phyloP scores from a whole-genome alignment of 1,140 invertebrate genomes.

The Acromyrmex charruanus region DNA sequence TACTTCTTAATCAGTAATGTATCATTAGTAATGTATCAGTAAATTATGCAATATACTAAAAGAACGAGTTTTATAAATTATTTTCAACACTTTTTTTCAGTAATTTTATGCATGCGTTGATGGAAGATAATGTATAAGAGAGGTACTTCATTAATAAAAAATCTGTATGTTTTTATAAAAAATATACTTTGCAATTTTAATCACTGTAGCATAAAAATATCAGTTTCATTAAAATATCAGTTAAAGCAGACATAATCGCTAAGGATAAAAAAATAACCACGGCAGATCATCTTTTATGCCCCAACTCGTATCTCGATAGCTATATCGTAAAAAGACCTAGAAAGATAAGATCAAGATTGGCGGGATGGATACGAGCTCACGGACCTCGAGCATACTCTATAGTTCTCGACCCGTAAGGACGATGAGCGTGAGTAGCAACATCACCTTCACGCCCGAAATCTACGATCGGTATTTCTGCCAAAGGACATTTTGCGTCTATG shows the following conservation, averaged over 20 bases:
- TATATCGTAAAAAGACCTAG: neutral
- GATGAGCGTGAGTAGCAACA: conserved; percentile 42
- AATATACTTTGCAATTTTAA: neutral
- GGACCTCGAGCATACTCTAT: conserved; percentile 9
- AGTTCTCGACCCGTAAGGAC: conserved; percentile 29
- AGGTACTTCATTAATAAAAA: neutral
- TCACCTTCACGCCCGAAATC: conserved; percentile 43
- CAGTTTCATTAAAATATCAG: neutral
- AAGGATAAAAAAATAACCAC: neutral
- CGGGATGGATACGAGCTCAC: conserved; percentile 40
- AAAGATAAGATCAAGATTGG: conserved; percentile 34
- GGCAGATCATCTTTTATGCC: neutral
- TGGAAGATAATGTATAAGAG: neutral
- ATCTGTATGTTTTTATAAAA: conserved; percentile 3
- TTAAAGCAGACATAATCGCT: neutral
- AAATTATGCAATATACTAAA: neutral
- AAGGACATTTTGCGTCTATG: conserved; percentile 36
- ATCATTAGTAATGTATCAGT: neutral
- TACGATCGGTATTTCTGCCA: conserved; percentile 68
- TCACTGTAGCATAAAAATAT: neutral
- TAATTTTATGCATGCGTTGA: neutral
- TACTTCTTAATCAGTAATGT: neutral
- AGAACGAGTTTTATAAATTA: neutral
- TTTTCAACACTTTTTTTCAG: neutral
- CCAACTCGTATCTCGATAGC: neutral